phyloP scores from a whole-genome alignment of 2,113 vertebrate species.

The Vimba vimba region DNA sequence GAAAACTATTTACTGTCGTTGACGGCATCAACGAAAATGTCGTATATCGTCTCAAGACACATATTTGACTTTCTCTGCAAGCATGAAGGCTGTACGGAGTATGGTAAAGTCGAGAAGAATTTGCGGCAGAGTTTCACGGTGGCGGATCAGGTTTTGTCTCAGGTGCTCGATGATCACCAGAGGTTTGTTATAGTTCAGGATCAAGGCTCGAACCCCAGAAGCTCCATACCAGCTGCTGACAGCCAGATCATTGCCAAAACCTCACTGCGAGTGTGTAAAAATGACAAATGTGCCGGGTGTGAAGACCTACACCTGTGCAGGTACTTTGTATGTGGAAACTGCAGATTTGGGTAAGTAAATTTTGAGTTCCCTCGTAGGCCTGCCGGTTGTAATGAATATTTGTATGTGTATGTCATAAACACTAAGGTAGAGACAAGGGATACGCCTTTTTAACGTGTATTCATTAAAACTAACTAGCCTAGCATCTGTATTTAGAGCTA shows the following conservation, averaged over 20 bases:
- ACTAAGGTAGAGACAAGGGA: neutral
- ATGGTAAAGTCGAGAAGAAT: conserved; percentile 47
- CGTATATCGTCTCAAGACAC: conserved; percentile 33
- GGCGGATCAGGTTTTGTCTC: conserved; percentile 18
- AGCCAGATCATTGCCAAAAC: conserved; percentile 72
- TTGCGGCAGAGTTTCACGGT: conserved; percentile 48
- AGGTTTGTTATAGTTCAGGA: conserved; percentile 59
- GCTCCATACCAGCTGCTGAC: conserved; percentile 35
- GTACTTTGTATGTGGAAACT: conserved; percentile 70
- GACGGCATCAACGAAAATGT: conserved; percentile 54
- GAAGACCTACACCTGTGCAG: conserved; percentile 71
- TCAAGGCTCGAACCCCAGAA: neutral
- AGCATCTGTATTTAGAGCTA: neutral
- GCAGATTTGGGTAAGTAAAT: conserved; percentile 69
- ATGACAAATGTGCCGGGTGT: conserved; percentile 63
- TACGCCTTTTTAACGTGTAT: neutral
- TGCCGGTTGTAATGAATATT: neutral
- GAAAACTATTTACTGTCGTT: neutral
- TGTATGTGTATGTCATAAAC: neutral
- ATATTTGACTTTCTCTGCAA: conserved; percentile 63
- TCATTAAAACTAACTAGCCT: neutral
- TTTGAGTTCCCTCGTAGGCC: neutral
- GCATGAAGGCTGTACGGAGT: conserved; percentile 66
- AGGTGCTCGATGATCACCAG: conserved; percentile 58
- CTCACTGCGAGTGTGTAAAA: conserved; percentile 66